phyloP scores from a whole-genome alignment of 1,140 invertebrate genomes.

The Ceratina japonica region DNA sequence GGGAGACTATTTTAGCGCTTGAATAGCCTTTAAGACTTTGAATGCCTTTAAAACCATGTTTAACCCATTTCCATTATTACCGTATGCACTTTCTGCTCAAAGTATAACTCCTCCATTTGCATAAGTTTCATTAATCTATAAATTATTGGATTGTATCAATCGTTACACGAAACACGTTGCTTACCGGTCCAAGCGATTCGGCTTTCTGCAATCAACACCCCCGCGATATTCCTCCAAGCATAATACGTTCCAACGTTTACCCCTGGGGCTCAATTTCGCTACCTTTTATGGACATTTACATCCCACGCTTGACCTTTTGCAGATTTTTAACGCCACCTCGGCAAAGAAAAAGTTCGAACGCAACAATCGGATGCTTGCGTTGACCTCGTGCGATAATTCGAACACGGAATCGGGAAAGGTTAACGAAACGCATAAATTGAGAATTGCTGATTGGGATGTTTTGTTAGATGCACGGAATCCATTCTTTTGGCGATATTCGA shows the following conservation, averaged over 20 bases:
- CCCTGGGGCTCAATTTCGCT: conserved; percentile 24
- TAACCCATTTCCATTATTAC: no score
- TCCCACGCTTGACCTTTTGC: conserved; percentile 12
- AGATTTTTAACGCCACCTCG: background rate
- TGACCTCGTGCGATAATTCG: conserved; percentile 5
- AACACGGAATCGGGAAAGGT: background rate
- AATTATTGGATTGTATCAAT: no score
- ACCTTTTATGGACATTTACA: conserved; percentile 30
- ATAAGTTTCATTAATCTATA: no score
- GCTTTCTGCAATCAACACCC: no score
- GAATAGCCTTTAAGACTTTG: background rate
- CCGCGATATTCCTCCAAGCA: background rate
- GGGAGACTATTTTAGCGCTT: conserved; percentile 3
- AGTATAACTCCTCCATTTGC: no score
- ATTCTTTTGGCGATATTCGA: background rate
- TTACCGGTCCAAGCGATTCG: no score
- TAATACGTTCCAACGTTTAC: conserved; percentile 2
- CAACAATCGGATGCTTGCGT: conserved; percentile 5
- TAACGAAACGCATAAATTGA: conserved; percentile 23
- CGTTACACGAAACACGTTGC: no score
- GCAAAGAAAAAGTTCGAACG: background rate
- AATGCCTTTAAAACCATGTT: background rate
- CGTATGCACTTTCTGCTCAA: no score
- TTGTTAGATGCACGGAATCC: background rate
- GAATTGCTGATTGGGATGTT: background rate